phyloP scores from a whole-genome alignment of 2,113 vertebrate genomes.

The Octodon degus region DNA sequence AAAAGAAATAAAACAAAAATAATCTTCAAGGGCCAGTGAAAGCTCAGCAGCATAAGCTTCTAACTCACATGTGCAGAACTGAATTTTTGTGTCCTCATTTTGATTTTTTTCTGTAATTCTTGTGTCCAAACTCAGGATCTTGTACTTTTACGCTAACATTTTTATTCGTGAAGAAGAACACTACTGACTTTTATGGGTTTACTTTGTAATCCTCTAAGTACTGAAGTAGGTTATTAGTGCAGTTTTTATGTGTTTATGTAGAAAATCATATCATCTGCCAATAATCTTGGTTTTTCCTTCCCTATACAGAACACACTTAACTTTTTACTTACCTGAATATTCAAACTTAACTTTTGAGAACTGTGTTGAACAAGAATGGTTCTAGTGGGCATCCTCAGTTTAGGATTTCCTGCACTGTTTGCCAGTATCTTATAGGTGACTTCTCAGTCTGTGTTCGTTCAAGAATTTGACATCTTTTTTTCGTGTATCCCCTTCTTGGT shows the following conservation, averaged over 20 bases:
- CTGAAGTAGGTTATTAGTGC: neutral
- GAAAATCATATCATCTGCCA: too few relatives aligned
- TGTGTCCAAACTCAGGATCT: neutral
- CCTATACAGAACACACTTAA: too few relatives aligned
- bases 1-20: too few relatives aligned
- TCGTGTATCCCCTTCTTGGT: neutral
- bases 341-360: too few relatives aligned
- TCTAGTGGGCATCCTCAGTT: neutral
- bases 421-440: neutral
- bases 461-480: too few relatives aligned
- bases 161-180: too few relatives aligned
- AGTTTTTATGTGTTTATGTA: too few relatives aligned
- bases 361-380: too few relatives aligned
- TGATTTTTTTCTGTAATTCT: neutral
- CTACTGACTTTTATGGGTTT: neutral
- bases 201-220: neutral
- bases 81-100: neutral
- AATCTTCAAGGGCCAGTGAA: too few relatives aligned
- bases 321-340: too few relatives aligned
- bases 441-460: neutral
- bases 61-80: neutral
- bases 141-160: neutral
- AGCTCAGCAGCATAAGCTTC: neutral
- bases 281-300: too few relatives aligned
- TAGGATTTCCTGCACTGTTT: neutral